Evolutionary conservation across 2,888 invertebrate species (phyloP).

Genomic region (Stenodema calcarata): DNA sequence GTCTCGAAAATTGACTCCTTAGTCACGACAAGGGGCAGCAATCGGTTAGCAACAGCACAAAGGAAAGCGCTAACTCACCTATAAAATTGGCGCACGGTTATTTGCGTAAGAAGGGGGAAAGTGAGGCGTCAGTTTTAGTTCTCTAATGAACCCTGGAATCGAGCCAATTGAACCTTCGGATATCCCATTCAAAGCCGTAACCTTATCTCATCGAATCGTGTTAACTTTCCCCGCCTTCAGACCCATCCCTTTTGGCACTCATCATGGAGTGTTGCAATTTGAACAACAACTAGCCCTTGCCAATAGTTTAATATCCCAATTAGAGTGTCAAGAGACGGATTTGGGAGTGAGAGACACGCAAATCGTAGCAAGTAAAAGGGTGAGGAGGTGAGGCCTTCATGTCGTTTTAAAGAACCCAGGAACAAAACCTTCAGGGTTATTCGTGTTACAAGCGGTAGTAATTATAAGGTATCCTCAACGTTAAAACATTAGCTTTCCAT

Average conservation of each 20-base stretch:
- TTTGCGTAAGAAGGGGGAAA: constrained; percentile 29
- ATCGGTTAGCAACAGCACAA: constrained; percentile 5
- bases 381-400: background rate
- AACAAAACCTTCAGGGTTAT: background rate
- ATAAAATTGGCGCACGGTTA: constrained; percentile 30
- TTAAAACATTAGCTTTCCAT: too few species aligned
- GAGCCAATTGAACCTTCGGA: constrained; percentile 29
- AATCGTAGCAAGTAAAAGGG: background rate
- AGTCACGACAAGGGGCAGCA: constrained; percentile 6
- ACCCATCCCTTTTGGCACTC: background rate
- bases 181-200: constrained; percentile 23
- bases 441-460: background rate
- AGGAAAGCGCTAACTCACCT: constrained; percentile 27
- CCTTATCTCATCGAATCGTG: background rate
- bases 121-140: constrained; percentile 22
- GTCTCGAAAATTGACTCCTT: background rate
- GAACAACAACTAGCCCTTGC: constrained; percentile 1
- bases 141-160: constrained; percentile 39
- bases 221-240: background rate
- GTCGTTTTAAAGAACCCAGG: background rate
- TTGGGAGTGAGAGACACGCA: background rate
- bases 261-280: background rate
- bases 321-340: background rate
- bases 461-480: too few species aligned
- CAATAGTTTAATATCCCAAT: constrained; percentile 10